A percentile compares a stretch with the other conserved stretches of the same genome.
Evolutionary conservation across 2,797 vertebrate species (phyloP).

Genomic region (Chromis chromis): DNA sequence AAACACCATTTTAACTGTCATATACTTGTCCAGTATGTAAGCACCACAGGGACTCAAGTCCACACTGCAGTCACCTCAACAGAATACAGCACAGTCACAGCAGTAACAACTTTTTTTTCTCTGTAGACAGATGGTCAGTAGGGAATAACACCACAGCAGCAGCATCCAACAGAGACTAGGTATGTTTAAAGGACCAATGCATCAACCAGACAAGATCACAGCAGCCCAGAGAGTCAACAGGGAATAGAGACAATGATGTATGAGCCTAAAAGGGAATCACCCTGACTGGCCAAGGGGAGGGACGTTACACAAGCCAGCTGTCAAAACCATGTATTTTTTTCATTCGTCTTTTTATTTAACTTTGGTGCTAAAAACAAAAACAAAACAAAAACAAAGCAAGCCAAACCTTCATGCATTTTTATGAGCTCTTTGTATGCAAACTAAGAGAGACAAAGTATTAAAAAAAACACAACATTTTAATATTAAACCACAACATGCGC

Average conservation of each 20-base stretch:
- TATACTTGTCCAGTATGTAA: too few species aligned
- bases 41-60: background rate
- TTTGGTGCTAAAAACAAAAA: too few species aligned
- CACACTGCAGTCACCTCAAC: background rate
- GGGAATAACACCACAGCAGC: conserved; percentile 33
- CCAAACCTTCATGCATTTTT: background rate
- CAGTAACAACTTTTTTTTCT: background rate
- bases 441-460: conserved; percentile 6
- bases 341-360: conserved; percentile 17
- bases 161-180: conserved; percentile 28
- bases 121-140: background rate
- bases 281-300: background rate
- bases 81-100: conserved; percentile 4
- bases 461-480: background rate
- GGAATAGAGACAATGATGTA: conserved; percentile 43
- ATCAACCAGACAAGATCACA: conserved; percentile 59
- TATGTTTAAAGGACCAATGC: conserved; percentile 56
- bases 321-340: background rate
- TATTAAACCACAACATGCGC: background rate
- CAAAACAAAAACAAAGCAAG: background rate
- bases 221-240: conserved; percentile 21
- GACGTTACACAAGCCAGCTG: conserved; percentile 9
- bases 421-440: background rate
- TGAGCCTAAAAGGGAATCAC: conserved; percentile 24
- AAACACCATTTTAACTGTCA: too few species aligned